Evolutionary conservation across 2,797 vertebrate species (phyloP).

Genomic region (Galaxias olidus): DNA sequence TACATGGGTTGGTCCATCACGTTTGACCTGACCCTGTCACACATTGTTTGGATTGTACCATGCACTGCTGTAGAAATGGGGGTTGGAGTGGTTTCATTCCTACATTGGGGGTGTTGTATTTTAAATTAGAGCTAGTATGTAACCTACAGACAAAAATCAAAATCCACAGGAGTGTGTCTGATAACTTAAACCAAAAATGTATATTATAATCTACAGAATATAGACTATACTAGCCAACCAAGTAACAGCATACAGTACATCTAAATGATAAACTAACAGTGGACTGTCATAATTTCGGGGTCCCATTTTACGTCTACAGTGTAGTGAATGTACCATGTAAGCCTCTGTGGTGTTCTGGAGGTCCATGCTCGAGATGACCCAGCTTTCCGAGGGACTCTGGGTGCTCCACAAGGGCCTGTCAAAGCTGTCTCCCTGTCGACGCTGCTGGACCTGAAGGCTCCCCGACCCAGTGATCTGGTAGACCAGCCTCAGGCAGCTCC

Average conservation of each 20-base stretch:
- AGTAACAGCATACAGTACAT: too few species aligned
- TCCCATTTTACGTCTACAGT: not conserved
- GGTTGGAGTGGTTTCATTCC: slow-evolving; percentile 1
- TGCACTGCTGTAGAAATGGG: slow-evolving; percentile 51
- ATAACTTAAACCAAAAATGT: too few species aligned
- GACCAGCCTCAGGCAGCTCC: slow-evolving; percentile 90
- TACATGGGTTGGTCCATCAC: slow-evolving; percentile 14
- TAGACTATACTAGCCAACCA: too few species aligned
- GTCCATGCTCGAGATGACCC: slow-evolving; percentile 90
- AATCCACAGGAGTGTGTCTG: too few species aligned
- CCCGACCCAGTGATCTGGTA: slow-evolving; percentile 82
- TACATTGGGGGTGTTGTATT: too few species aligned
- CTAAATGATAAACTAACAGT: too few species aligned
- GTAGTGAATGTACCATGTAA: slow-evolving; percentile 77
- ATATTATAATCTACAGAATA: too few species aligned
- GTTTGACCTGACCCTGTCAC: slow-evolving; percentile 46
- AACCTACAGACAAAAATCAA: too few species aligned
- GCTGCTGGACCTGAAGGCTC: slow-evolving; percentile 80
- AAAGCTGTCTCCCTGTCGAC: slow-evolving; percentile 83
- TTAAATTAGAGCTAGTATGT: too few species aligned
- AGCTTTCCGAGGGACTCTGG: slow-evolving; percentile 85
- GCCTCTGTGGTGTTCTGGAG: slow-evolving; percentile 79
- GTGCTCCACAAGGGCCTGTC: slow-evolving; percentile 87
- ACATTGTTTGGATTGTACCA: slow-evolving; percentile 26
- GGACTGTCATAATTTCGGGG: too few species aligned